Evolutionary conservation across 2,888 invertebrate genomes (phyloP).

Genomic region (Labia minor): DNA sequence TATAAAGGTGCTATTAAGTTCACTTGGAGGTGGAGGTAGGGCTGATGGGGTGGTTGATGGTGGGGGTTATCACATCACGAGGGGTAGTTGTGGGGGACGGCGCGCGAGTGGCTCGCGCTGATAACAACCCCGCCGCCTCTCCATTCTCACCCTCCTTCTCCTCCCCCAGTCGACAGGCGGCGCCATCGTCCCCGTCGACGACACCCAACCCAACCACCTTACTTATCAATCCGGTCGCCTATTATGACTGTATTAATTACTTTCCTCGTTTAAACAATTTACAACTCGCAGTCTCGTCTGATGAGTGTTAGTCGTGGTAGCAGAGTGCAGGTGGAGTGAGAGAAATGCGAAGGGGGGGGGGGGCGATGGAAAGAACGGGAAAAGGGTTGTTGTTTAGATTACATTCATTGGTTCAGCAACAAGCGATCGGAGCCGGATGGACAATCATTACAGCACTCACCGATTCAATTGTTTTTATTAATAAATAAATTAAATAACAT

Average conservation of each 20-base stretch:
- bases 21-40: background rate
- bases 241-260: background rate
- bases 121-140: background rate
- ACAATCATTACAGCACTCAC: too few relatives aligned
- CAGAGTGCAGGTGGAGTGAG: too few relatives aligned
- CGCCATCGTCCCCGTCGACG: too few relatives aligned
- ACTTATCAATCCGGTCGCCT: slow-evolving; percentile 16
- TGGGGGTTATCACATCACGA: background rate
- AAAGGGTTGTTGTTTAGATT: too few relatives aligned
- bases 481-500: too few relatives aligned
- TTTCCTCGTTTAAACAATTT: background rate
- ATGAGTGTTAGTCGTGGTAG: too few relatives aligned
- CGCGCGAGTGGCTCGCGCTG: slow-evolving; percentile 16
- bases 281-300: background rate
- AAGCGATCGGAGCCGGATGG: too few relatives aligned
- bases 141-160: background rate
- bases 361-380: too few relatives aligned
- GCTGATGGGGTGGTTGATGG: background rate
- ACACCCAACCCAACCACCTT: slow-evolving; percentile 16
- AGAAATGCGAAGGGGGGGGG: too few relatives aligned
- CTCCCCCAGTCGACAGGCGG: background rate
- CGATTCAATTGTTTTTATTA: too few relatives aligned
- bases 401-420: too few relatives aligned
- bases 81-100: background rate
- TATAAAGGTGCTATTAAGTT: background rate